Base-by-base conservation (phyloP, 2,113 vertebrate genomes). In the Vimba vimba region DNA sequence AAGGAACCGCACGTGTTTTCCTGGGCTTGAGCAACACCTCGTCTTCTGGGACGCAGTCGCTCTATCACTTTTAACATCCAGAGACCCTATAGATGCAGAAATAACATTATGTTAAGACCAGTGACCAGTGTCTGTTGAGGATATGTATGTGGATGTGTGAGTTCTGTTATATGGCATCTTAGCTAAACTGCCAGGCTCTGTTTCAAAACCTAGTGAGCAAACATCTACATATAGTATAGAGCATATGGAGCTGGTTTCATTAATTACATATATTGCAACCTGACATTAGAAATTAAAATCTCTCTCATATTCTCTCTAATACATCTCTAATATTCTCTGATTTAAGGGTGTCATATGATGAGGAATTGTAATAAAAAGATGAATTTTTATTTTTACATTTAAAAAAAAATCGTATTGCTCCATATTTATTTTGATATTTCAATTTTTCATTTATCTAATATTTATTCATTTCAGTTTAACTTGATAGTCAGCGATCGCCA, bases 61-160 rank as follows among this genome's bases (percentile, higher is more conserved):
- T 30, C 36, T 27, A 21, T 80, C 52, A 69, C 79, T 82, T 43
- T 19, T 82, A 85, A 82, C 8, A 71, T 78, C 83, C 87, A 85
- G 87, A 85, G 83, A 60, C 60, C 36, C 36, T 71, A 12, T n/a
- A 71, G 68, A 71, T 36, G 23, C 68, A 71, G 36, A 71, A 71
- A 71, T 43, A 43, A 71, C 9, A 21, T 12, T 6, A 43, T 23
- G 59, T 62, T 10, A 4, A 4, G 36, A 19, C 55, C 19, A 21
- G 55, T 57, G 33, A 55, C 13, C 10, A 27, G 59, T 50, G 21
- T 64, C n/a, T 25, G 21, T 27, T 55, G 8, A 33, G 47, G 21
- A 64, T 83, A 13, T 82, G 21, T 74, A 9, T 82, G 23, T 75
- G 64, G 82, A 4, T 82, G 77, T 85, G 55, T 88, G 15, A 21